A percentile compares a stretch with the other conserved stretches of the same genome.
Conservation (phyloP, 2,797 vertebrate species). For the Lacerta bilineata region DNA sequence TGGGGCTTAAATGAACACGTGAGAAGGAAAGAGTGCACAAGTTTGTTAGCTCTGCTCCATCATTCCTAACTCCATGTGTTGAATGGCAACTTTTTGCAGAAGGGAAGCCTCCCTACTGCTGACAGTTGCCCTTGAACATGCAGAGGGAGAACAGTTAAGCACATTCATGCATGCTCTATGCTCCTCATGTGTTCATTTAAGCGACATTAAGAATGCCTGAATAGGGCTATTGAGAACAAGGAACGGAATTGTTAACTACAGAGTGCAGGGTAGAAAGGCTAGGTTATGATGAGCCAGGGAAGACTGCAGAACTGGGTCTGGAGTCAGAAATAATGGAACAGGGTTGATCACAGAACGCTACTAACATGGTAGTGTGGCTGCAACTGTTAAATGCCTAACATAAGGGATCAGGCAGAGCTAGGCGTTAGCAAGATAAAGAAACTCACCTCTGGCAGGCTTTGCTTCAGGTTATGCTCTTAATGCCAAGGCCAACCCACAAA, state of each 20-base stretch:
- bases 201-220: not conserved
- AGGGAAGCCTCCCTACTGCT: not conserved
- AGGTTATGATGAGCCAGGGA: not conserved
- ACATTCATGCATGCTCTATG: no score
- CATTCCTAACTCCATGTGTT: no score
- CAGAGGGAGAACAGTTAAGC: no score
- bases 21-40: not conserved
- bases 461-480: constrained; percentile 18
- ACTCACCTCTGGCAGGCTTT: constrained; percentile 11
- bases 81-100: no score
- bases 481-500: constrained; percentile 11
- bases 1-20: not conserved
- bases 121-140: not conserved
- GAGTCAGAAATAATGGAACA: not conserved
- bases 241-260: not conserved
- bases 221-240: not conserved
- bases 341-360: not conserved
- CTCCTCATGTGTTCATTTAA: not conserved
- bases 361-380: not conserved
- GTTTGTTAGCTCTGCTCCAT: no score
- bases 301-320: not conserved
- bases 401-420: not conserved
- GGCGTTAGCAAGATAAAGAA: not conserved
- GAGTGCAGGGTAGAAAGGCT: not conserved
- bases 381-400: not conserved